Conservation (phyloP, 2,113 vertebrate genomes). For the Calyptomena viridis region DNA sequence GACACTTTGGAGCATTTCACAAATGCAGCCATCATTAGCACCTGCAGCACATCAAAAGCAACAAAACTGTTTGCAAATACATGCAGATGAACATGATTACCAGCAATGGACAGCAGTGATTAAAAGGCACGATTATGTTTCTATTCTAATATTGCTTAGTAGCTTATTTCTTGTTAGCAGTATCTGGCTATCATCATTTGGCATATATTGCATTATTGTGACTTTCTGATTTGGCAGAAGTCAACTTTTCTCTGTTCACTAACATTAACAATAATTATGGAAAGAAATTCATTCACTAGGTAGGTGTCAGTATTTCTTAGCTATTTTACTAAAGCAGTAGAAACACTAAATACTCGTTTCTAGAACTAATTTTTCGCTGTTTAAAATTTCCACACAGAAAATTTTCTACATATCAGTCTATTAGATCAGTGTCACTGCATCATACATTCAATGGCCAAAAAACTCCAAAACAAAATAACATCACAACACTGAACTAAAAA, state of each 20-base stretch:
- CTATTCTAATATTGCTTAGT: neutral
- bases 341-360: neutral
- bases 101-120: neutral
- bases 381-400: neutral
- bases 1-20: neutral
- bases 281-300: neutral
- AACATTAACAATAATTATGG: neutral
- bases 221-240: neutral
- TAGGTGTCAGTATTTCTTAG: neutral
- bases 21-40: neutral
- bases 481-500: neutral
- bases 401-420: neutral
- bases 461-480: neutral
- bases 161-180: neutral
- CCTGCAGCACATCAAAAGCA: neutral
- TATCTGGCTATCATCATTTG: neutral
- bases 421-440: neutral
- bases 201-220: neutral
- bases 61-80: neutral
- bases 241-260: neutral
- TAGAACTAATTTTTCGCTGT: neutral
- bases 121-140: neutral
- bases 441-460: neutral
- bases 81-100: neutral
- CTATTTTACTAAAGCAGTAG: conserved; percentile 8